Evolutionary conservation across 2,113 vertebrate species (phyloP).

Genomic region (Paralichthys olivaceus): DNA sequence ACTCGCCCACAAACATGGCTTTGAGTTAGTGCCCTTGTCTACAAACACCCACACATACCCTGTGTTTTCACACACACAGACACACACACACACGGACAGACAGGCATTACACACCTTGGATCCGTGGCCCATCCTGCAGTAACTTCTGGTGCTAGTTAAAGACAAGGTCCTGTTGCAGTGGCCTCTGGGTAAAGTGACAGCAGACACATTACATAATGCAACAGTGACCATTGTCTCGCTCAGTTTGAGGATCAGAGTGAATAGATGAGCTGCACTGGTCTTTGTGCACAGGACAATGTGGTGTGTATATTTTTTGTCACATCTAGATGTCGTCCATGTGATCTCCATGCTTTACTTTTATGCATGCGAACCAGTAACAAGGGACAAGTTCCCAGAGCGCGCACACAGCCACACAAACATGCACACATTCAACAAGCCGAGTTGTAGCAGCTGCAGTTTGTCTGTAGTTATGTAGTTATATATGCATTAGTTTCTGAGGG

Average conservation of each 20-base stretch:
- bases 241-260: constrained; percentile 57
- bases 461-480: constrained; percentile 68
- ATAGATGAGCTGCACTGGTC: constrained; percentile 38
- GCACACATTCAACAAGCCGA: constrained; percentile 32
- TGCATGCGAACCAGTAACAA: constrained; percentile 47
- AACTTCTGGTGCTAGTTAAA: constrained; percentile 59
- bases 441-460: constrained; percentile 62
- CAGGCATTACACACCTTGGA: constrained; percentile 54
- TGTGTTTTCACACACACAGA: constrained; percentile 22
- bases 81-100: constrained; percentile 30
- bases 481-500: constrained; percentile 76
- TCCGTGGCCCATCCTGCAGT: constrained; percentile 46
- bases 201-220: constrained; percentile 73
- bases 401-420: constrained; percentile 22
- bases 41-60: constrained; percentile 42
- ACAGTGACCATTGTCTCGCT: constrained; percentile 66
- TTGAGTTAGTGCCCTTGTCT: constrained; percentile 72
- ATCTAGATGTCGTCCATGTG: constrained; percentile 40
- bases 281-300: constrained; percentile 34
- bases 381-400: constrained; percentile 20
- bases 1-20: constrained; percentile 53
- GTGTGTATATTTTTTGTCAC: constrained; percentile 21
- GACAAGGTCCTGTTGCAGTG: constrained; percentile 47
- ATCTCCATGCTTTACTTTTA: constrained; percentile 34
- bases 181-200: constrained; percentile 69